phyloP scores from a whole-genome alignment of 2,888 invertebrate species.

The Cephus sareptanus region DNA sequence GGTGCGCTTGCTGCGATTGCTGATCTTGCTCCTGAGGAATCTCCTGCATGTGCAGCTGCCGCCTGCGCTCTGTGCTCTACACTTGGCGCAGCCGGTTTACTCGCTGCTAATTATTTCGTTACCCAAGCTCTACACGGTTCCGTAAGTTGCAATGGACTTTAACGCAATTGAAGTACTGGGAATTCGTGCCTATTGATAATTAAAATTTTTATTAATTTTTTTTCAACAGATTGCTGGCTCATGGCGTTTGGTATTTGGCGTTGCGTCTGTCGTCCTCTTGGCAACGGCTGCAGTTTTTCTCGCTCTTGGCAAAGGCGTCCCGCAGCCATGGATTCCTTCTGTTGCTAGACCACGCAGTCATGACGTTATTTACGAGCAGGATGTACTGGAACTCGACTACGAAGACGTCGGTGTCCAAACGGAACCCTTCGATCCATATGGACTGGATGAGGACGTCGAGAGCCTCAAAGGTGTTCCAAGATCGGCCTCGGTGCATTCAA shows the following conservation, averaged over 20 bases:
- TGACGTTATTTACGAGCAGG: constrained; percentile 63
- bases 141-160: constrained; percentile 55
- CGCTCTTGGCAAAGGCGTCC: constrained; percentile 71
- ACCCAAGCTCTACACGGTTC: constrained; percentile 71
- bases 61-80: constrained; percentile 68
- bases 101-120: constrained; percentile 71
- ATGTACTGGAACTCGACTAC: constrained; percentile 59
- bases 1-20: constrained; percentile 72
- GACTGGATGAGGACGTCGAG: constrained; percentile 36
- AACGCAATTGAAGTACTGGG: background rate
- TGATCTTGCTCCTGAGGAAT: constrained; percentile 70
- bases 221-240: constrained; percentile 69
- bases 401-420: constrained; percentile 64
- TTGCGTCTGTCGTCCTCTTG: constrained; percentile 70
- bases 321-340: constrained; percentile 71
- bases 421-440: constrained; percentile 57
- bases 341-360: constrained; percentile 61
- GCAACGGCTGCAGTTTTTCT: constrained; percentile 70
- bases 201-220: background rate
- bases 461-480: constrained; percentile 49
- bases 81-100: constrained; percentile 69
- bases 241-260: constrained; percentile 72
- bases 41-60: constrained; percentile 62
- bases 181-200: background rate
- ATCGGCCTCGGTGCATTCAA: constrained; percentile 51